Percentiles rank a stretch among this genome's conserved stretches.
phyloP scores from a whole-genome alignment of 2,113 vertebrate genomes.

The Macroglossus sobrinus region DNA sequence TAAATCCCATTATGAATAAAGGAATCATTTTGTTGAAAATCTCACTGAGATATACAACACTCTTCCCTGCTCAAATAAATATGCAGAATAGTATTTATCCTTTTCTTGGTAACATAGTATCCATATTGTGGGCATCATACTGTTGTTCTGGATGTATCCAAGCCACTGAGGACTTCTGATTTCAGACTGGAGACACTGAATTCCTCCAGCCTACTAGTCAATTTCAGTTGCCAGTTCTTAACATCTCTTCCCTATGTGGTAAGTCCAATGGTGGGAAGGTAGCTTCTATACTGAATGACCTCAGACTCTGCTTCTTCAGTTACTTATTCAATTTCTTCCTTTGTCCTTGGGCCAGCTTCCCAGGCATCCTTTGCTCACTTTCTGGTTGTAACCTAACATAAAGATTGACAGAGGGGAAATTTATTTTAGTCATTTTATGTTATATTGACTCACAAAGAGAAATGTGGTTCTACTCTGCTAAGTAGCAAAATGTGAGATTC shows the following conservation, averaged over 20 bases:
- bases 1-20: neutral
- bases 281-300: neutral
- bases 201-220: neutral
- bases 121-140: neutral
- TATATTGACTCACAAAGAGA: neutral
- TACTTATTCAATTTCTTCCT: constrained; percentile 5
- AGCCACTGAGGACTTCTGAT: neutral
- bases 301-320: neutral
- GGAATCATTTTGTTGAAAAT: neutral
- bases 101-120: neutral
- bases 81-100: neutral
- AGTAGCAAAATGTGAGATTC: neutral
- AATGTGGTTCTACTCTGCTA: neutral
- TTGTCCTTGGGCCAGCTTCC: neutral
- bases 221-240: neutral
- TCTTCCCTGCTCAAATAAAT: neutral
- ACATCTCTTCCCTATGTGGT: neutral
- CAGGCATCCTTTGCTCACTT: neutral
- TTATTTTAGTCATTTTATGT: neutral
- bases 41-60: neutral
- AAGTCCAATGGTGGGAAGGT: neutral
- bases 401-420: neutral
- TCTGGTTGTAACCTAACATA: neutral
- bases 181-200: neutral
- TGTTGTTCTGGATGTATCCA: neutral